Base-by-base conservation (phyloP, 1,140 invertebrate genomes). In the Drosophila fuyamai region DNA sequence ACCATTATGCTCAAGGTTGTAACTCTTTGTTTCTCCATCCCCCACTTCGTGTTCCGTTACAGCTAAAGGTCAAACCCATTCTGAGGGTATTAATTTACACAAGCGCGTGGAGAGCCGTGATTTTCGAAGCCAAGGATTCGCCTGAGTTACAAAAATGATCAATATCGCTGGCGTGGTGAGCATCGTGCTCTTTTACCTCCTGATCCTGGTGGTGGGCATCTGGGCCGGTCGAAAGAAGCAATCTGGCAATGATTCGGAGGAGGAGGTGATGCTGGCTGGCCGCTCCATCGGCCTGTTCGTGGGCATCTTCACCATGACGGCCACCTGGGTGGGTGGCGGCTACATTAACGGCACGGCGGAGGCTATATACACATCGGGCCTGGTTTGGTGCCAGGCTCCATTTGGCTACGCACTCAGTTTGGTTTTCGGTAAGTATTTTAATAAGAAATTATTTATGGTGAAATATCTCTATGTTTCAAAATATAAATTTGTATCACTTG, bases 271-370 rank as follows among this genome's bases (percentile, higher is more conserved):
- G 98, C 93, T 99, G 79, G 98, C 98, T 0, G 98, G 98, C 1
- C 94, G 98, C 51, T 98, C 97, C 86, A 99, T 99, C 81, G 98
- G 98, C 5, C 94, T 98, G 4, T 97, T 99, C 81, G 98, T 99
- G 44, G 98, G 98, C 16, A 98, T 99, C 70, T 99, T 99, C 84
- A 99, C 98, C 13, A 99, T 99, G 98, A 99, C 98, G 96, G 98
- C 98, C 16, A 99, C 98, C 16, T 99, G 98, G 98, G 98, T 99
- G 13, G 98, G 98, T 60, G 98, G 98, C 38, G 98, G 98, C 35
- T 99, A 99, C 94, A 99, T 99, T 91, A 99, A 99, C 92, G 98
- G 98, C 70, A 99, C 98, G 50, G 98, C 98, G 2, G 98, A 99
- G 93, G 97, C 96, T 5, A 97, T 99, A 74, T 99, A 98, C 93